These are phyloP conservation scores for Oscheius sp. DNA, from an alignment of 2,888 invertebrate genomes.

Conservation along the genomic window DNA sequence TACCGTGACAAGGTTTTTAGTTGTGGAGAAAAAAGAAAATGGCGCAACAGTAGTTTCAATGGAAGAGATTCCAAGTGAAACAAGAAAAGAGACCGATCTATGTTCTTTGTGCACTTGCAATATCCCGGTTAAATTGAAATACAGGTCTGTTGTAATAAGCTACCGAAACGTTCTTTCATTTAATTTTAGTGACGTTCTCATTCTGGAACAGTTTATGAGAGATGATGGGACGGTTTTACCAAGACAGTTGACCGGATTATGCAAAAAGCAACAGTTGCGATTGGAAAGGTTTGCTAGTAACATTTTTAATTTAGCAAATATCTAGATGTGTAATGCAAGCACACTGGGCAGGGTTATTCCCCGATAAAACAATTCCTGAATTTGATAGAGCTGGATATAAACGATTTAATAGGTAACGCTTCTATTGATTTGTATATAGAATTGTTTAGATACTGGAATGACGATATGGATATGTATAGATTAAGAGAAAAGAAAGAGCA, in stretches of 20 bases:
- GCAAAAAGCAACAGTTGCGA: constrained; percentile 67
- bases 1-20: constrained; percentile 13
- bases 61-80: constrained; percentile 41
- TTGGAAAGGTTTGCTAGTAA: constrained; percentile 55
- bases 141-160: constrained; percentile 56
- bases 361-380: constrained; percentile 74
- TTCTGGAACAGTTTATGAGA: constrained; percentile 74
- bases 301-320: not conserved
- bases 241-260: constrained; percentile 71
- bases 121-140: constrained; percentile 63
- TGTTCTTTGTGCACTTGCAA: constrained; percentile 68
- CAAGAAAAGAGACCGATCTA: constrained; percentile 40
- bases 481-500: constrained; percentile 60
- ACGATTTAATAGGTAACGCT: constrained; percentile 60
- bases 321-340: constrained; percentile 72
- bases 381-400: constrained; percentile 71
- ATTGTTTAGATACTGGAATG: constrained; percentile 62
- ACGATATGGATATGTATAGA: constrained; percentile 69
- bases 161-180: too few relatives aligned
- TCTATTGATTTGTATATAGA: not conserved
- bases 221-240: constrained; percentile 73
- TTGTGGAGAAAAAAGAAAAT: constrained; percentile 35
- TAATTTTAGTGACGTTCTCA: constrained; percentile 73
- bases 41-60: constrained; percentile 45
- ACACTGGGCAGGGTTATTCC: constrained; percentile 71